Evolutionary conservation across 2,113 vertebrate genomes (phyloP).

Genomic region (Ia io): DNA sequence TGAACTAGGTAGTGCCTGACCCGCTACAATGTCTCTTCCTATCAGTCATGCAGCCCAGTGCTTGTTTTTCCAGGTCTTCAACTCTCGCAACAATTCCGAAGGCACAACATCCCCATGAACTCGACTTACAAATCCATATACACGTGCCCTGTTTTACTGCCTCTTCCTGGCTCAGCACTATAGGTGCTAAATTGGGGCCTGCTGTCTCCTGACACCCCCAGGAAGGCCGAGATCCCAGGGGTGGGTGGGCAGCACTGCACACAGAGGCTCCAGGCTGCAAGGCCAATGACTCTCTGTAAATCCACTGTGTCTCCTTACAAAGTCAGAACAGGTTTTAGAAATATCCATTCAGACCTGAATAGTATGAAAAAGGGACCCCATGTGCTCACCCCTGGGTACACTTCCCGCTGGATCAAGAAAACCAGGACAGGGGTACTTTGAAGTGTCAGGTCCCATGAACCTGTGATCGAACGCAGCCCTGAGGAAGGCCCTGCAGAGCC

Average conservation of each 20-base stretch:
- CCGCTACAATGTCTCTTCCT: not conserved
- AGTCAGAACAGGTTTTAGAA: not conserved
- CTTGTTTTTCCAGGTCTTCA: not conserved
- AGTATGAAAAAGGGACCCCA: not conserved
- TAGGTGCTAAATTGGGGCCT: not conserved
- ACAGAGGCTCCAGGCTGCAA: not conserved
- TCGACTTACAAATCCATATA: not conserved
- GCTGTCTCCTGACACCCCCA: not conserved
- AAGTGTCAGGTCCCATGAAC: slow-evolving; percentile 4
- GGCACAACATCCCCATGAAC: rapidly evolving
- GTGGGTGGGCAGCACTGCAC: too few species aligned
- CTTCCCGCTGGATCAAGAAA: not conserved
- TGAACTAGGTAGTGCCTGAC: not conserved
- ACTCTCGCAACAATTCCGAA: not conserved
- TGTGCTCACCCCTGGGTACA: not conserved
- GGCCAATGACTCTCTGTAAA: not conserved
- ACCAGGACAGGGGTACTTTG: not conserved
- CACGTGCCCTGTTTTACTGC: not conserved
- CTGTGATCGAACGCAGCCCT: not conserved
- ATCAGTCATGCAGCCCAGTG: too few species aligned
- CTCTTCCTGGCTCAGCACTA: not conserved
- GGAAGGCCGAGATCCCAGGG: not conserved
- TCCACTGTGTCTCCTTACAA: not conserved
- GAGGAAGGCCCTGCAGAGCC: not conserved
- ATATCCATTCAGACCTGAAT: not conserved